Percentiles rank a stretch among this genome's conserved stretches.
Conservation (phyloP, 2,113 vertebrate species). For the Carassius carassius region DNA sequence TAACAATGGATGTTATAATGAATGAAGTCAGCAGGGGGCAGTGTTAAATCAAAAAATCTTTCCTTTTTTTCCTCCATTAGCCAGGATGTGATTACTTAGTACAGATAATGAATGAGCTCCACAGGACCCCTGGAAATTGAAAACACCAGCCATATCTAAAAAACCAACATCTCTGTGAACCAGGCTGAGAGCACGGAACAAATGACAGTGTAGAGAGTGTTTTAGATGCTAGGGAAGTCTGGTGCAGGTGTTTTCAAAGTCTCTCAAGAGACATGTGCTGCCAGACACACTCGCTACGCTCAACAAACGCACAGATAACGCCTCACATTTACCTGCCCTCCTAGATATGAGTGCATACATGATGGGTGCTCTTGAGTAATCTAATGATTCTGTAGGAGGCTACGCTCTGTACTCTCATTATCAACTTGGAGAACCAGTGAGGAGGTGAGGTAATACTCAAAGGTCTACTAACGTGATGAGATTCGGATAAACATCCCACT, state of each 20-base stretch:
- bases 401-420: constrained; percentile 21
- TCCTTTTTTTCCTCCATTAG: not conserved
- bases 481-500: constrained; percentile 36
- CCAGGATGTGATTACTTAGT: constrained; percentile 26
- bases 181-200: constrained; percentile 36
- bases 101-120: constrained; percentile 44
- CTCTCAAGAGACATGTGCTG: constrained; percentile 21
- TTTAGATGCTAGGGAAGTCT: constrained; percentile 24
- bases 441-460: constrained; percentile 28
- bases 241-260: constrained; percentile 34
- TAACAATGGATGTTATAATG: not conserved
- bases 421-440: constrained; percentile 3
- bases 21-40: constrained; percentile 70
- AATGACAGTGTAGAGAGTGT: constrained; percentile 7
- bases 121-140: constrained; percentile 1
- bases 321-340: not conserved
- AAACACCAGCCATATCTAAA: constrained; percentile 14
- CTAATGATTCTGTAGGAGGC: constrained; percentile 9
- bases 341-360: not conserved
- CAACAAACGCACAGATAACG: constrained; percentile 7
- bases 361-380: not conserved
- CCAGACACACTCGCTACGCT: constrained; percentile 27
- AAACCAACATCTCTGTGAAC: constrained; percentile 44
- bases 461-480: constrained; percentile 25
- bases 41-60: constrained; percentile 63